Conservation (phyloP, 2,888 invertebrate genomes). For the Chymomyza procnemis region DNA sequence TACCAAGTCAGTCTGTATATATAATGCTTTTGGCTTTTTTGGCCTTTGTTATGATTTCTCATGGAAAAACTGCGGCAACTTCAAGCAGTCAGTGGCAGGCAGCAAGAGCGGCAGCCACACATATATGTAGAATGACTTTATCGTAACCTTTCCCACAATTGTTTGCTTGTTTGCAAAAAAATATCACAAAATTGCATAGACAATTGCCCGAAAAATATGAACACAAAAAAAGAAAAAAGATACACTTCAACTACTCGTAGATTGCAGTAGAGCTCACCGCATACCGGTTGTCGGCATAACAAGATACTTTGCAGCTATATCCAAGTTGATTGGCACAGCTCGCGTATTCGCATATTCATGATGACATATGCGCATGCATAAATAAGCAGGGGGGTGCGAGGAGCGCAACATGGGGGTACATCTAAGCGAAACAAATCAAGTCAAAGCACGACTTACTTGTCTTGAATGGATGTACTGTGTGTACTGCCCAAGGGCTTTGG, state of each 20-base stretch:
- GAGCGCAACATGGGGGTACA: background rate
- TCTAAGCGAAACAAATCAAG: constrained; percentile 7
- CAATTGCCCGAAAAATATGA: constrained; percentile 45
- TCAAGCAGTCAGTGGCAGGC: constrained; percentile 1
- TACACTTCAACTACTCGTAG: background rate
- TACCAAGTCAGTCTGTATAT: constrained; percentile 13
- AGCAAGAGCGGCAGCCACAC: background rate
- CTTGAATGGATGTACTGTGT: background rate
- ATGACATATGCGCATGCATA: constrained; percentile 63
- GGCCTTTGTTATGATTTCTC: constrained; percentile 49
- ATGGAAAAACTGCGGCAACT: constrained; percentile 15
- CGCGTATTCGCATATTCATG: constrained; percentile 60
- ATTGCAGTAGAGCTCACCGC: constrained; percentile 1
- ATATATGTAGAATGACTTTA: constrained; percentile 49
- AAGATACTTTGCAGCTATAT: constrained; percentile 12
- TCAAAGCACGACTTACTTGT: background rate
- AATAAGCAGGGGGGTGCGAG: constrained; percentile 34
- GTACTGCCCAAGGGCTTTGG: background rate
- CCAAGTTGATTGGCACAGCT: constrained; percentile 32
- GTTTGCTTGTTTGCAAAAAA: constrained; percentile 33
- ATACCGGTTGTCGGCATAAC: constrained; percentile 15
- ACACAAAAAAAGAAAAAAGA: constrained; percentile 12
- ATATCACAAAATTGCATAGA: constrained; percentile 52
- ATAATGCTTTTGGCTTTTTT: constrained; percentile 15
- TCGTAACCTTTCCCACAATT: constrained; percentile 68